These are phyloP conservation scores for Pseudomyrmex dendroicus DNA, from an alignment of 1,140 invertebrate species.

Conservation along the genomic window DNA sequence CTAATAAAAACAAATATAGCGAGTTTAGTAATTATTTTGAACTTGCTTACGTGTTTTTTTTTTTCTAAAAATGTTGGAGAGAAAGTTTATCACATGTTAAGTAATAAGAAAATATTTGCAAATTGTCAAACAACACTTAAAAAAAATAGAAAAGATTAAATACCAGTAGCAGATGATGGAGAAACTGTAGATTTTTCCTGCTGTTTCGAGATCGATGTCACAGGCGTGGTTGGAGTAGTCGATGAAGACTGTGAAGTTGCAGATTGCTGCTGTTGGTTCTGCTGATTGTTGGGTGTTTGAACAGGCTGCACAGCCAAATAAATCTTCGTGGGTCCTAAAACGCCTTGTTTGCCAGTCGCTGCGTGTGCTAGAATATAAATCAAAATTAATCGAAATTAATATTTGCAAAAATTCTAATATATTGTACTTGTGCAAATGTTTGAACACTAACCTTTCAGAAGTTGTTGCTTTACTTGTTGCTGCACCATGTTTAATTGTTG, in stretches of 20 bases:
- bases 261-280: slow-evolving; percentile 57
- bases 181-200: slow-evolving; percentile 60
- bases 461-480: slow-evolving; percentile 94
- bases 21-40: slow-evolving; percentile 9
- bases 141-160: no score
- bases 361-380: slow-evolving; percentile 88
- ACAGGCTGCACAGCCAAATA: slow-evolving; percentile 92
- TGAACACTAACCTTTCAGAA: slow-evolving; percentile 89
- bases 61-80: no score
- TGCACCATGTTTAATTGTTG: slow-evolving; percentile 92
- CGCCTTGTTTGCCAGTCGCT: slow-evolving; percentile 92
- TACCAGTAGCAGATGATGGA: no score
- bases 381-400: slow-evolving; percentile 67
- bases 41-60: no score
- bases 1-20: slow-evolving; percentile 41
- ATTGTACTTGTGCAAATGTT: slow-evolving; percentile 14
- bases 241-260: slow-evolving; percentile 71
- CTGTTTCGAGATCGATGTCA: slow-evolving; percentile 50
- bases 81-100: not conserved
- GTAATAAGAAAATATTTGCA: not conserved
- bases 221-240: slow-evolving; percentile 67
- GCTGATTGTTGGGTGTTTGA: slow-evolving; percentile 62
- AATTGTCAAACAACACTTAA: not conserved
- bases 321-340: slow-evolving; percentile 93
- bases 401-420: slow-evolving; percentile 8